A percentile compares a stretch with the other conserved stretches of the same genome.
phyloP scores from a whole-genome alignment of 2,113 vertebrate genomes.

The Montifringilla adamsi region DNA sequence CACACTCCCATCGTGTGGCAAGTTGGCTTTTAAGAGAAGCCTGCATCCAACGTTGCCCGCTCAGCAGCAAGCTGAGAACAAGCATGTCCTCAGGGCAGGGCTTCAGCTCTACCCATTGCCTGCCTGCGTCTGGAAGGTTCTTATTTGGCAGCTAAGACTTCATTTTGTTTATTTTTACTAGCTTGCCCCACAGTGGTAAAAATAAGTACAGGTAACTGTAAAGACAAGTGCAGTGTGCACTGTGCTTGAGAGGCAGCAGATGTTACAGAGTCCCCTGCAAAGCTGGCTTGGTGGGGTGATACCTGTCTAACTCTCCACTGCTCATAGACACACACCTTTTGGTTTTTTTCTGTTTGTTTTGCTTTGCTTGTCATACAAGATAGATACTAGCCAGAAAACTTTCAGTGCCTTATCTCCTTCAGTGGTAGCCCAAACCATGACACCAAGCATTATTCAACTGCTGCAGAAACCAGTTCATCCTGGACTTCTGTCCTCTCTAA shows the following conservation, averaged over 20 bases:
- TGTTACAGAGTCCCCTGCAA: background rate
- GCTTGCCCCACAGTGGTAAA: background rate
- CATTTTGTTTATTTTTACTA: background rate
- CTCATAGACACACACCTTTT: background rate
- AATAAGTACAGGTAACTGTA: background rate
- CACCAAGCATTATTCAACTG: background rate
- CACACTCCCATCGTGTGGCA: background rate
- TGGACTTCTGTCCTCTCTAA: background rate
- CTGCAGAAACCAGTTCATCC: constrained; percentile 1
- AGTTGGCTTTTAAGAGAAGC: background rate
- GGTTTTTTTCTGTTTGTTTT: background rate
- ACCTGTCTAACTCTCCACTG: background rate
- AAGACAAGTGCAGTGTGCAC: background rate
- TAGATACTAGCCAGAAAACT: background rate
- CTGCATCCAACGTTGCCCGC: background rate
- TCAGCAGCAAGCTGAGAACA: background rate
- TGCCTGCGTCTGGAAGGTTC: background rate
- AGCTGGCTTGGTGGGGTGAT: background rate
- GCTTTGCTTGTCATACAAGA: background rate
- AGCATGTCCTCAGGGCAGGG: background rate
- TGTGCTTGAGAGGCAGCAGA: background rate
- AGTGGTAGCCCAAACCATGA: background rate
- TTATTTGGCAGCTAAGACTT: background rate
- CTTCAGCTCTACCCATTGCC: background rate
- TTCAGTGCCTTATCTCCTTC: background rate